These are phyloP conservation scores for Sceloporus undulatus DNA, from an alignment of 2,113 vertebrate genomes.

Conservation along the genomic window DNA sequence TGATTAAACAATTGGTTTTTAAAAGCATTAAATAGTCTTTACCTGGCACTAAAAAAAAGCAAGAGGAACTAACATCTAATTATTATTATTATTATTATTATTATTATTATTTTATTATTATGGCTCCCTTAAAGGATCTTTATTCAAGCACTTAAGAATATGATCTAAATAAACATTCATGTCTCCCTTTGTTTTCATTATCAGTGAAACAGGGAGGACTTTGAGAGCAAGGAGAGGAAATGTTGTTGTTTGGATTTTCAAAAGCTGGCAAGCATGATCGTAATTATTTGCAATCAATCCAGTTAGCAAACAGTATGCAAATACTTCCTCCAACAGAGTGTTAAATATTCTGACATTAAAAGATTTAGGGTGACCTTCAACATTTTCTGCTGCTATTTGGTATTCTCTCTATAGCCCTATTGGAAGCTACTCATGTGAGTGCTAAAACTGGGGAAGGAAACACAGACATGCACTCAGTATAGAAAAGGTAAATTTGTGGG, in stretches of 20 bases:
- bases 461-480: neutral
- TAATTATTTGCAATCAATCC: slow-evolving; percentile 20
- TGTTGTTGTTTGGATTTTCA: slow-evolving; percentile 4
- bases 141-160: neutral
- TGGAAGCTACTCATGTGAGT: neutral
- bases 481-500: too few relatives aligned
- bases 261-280: neutral
- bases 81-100: neutral
- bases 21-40: neutral
- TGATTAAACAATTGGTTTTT: neutral
- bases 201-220: neutral
- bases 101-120: neutral
- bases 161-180: neutral
- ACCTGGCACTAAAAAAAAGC: too few relatives aligned
- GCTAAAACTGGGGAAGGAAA: neutral
- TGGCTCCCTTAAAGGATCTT: neutral
- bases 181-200: neutral
- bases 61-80: neutral
- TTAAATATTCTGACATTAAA: neutral
- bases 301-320: neutral
- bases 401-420: neutral
- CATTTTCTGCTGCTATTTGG: neutral
- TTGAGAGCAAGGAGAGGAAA: neutral
- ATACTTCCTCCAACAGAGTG: slow-evolving; percentile 1
- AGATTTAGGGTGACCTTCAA: neutral